Conservation (phyloP, 2,888 invertebrate genomes). For the Philereme vetulata region DNA sequence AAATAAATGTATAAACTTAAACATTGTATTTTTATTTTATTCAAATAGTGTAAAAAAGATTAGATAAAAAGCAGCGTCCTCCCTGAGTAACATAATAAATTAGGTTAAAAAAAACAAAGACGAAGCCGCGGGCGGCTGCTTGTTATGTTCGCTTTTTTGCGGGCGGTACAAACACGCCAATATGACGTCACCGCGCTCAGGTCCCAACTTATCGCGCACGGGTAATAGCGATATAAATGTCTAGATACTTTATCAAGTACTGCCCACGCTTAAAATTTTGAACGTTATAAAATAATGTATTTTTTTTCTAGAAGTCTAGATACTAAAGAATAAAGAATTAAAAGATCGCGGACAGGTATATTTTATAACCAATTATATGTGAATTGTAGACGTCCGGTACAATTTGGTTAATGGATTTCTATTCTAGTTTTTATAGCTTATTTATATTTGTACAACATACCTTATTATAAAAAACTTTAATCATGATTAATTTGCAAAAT, state of each 20-base stretch:
- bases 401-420: conserved; percentile 13
- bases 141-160: too few species aligned
- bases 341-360: conserved; percentile 19
- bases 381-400: conserved; percentile 19
- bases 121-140: too few species aligned
- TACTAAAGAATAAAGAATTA: neutral
- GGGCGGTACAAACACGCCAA: too few species aligned
- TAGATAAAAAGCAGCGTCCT: too few species aligned
- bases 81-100: too few species aligned
- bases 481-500: neutral
- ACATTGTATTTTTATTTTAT: too few species aligned
- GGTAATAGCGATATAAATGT: conserved; percentile 23
- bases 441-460: neutral
- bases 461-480: neutral
- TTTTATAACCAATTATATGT: conserved; percentile 26
- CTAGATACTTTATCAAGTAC: conserved; percentile 18
- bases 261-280: conserved; percentile 29
- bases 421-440: neutral
- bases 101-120: too few species aligned
- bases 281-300: conserved; percentile 20
- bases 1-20: too few species aligned
- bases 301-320: conserved; percentile 25
- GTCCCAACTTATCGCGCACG: too few species aligned
- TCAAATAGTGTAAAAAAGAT: too few species aligned
- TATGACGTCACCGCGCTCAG: too few species aligned